Base-by-base conservation (phyloP, 2,888 invertebrate genomes). In the Drosophila mercatorum region DNA sequence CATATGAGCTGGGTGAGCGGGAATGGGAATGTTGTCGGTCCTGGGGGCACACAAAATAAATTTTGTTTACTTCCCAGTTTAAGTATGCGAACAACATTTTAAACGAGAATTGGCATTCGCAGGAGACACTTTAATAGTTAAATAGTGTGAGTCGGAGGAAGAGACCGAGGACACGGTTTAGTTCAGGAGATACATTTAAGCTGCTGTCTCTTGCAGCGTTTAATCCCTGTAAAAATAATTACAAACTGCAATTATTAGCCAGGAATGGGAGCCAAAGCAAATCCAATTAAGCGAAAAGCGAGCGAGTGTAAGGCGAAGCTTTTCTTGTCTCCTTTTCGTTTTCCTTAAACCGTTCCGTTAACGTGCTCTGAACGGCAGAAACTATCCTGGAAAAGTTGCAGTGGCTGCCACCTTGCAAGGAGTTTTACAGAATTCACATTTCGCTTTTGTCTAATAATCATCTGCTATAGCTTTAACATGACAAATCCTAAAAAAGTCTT, bases 181-280 rank as follows among this genome's bases (percentile, higher is more conserved):
- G 46, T 26, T 26, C 28, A 28, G 3, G 3, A 60, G 58, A 51
- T 64, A 43, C 46, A 14, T 43, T 64, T 75, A 75, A 78, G 69
- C 76, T 58, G 69, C 57, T 64, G 69, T 75, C 69, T 41, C 43
- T 43, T 66, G 68, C 72, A 69, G 22, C 46, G 31, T 40, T 80
- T 80, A 77, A 79, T 70, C 80, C 67, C 62, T 68, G 72, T 64
- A 78, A 68, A 84, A 88, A 84, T 86, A 84, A 84, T 88, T 84
- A 88, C 84, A 84, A 88, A 73, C 78, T 83, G 88, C 84, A 84
- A 84, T 84, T 84, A 84, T 84, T 84, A 84, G 88, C 81, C 72
- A 52, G 63, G 68, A 68, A 75, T 61, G 71, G 59, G 61, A 63
- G 72, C 79, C 68, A 83, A 72, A 72, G 81, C 82, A 88, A 84